Percentiles rank a stretch among this genome's conserved stretches.
Conservation (phyloP, 35 echinoderm and acorn worm species). For the Apostichopus californicus region DNA sequence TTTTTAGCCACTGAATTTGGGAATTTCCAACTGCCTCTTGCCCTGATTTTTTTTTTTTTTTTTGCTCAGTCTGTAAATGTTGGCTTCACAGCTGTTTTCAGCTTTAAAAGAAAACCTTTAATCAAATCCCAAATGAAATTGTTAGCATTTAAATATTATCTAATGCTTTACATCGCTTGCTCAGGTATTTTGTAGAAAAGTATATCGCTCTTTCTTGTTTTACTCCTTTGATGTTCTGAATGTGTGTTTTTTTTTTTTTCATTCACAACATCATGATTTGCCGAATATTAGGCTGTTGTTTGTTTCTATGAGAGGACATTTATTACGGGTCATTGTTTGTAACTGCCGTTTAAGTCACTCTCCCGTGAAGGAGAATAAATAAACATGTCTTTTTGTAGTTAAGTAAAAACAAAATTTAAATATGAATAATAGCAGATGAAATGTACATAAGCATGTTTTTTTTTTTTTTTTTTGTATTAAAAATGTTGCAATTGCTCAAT, state of each 20-base stretch:
- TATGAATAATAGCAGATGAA: not conserved
- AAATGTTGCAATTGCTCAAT: constrained; percentile 51
- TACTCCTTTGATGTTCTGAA: not conserved
- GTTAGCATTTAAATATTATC: too few species aligned
- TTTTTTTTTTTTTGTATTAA: constrained; percentile 14
- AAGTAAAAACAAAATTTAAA: constrained; percentile 6
- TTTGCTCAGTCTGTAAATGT: too few species aligned
- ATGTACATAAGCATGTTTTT: constrained; percentile 2
- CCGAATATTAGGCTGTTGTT: not conserved
- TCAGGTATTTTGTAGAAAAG: constrained; percentile 31
- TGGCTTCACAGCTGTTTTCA: too few species aligned
- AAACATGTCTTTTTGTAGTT: constrained; percentile 32
- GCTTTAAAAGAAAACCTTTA: too few species aligned
- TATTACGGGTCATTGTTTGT: constrained; percentile 39
- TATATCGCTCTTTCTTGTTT: not conserved
- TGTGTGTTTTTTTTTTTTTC: not conserved
- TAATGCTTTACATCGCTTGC: constrained; percentile 28
- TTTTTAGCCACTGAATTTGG: too few species aligned
- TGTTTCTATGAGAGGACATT: not conserved
- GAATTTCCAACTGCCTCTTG: too few species aligned
- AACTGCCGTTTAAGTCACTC: not conserved
- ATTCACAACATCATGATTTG: not conserved
- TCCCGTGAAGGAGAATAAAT: constrained; percentile 39
- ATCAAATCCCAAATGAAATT: too few species aligned
- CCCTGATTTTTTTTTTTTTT: too few species aligned